Conservation (phyloP, 2,113 vertebrate species). For the Oncorhynchus mykiss region DNA sequence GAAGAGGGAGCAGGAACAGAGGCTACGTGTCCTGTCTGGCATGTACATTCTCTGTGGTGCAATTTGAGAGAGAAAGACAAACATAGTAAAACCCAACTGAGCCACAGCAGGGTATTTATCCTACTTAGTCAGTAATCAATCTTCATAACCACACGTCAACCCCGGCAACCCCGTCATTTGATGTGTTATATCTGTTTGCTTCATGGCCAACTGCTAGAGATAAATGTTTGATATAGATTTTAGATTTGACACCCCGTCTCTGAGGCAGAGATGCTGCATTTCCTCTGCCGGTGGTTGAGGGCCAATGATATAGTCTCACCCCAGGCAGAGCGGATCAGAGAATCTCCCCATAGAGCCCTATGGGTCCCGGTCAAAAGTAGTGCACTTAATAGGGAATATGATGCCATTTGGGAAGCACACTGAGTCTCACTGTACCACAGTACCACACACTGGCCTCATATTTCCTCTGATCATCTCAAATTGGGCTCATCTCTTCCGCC, state of each 20-base stretch:
- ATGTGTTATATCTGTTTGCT: not conserved
- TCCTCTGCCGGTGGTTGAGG: not conserved
- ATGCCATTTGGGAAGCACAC: too few relatives aligned
- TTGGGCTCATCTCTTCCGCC: too few relatives aligned
- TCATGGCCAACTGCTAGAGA: too few relatives aligned
- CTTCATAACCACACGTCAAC: slow-evolving; percentile 6
- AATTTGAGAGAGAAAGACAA: not conserved
- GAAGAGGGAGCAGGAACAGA: not conserved
- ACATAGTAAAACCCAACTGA: not conserved
- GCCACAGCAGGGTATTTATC: not conserved
- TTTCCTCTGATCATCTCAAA: too few relatives aligned
- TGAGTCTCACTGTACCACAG: too few relatives aligned
- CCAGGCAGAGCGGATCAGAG: not conserved
- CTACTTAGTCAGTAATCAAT: not conserved
- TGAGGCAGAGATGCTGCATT: not conserved
- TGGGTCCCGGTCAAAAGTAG: too few relatives aligned
- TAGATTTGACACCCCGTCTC: not conserved
- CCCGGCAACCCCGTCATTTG: not conserved
- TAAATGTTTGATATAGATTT: slow-evolving; percentile 8
- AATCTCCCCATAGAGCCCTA: too few relatives aligned
- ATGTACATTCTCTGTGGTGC: not conserved
- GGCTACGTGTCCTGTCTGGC: not conserved
- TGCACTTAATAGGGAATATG: too few relatives aligned
- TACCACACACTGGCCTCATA: too few relatives aligned
- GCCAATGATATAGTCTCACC: not conserved